Evolutionary conservation across 2,113 vertebrate genomes (phyloP).

Genomic region (Hypanus sabinus): DNA sequence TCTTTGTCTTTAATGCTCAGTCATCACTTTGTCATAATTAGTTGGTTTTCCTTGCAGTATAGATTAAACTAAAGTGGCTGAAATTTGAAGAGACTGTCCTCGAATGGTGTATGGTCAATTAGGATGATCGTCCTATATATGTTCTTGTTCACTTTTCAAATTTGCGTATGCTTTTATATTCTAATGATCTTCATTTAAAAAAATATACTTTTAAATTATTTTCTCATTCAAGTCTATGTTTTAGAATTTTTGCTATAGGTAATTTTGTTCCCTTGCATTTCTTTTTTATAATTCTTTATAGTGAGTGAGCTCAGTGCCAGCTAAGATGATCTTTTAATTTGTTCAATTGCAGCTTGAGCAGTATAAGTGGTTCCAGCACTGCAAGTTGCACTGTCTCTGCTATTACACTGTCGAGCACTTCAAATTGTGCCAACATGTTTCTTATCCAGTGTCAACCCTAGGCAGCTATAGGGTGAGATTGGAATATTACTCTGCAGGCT

Average conservation of each 20-base stretch:
- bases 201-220: too few relatives aligned
- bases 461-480: neutral
- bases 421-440: neutral
- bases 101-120: neutral
- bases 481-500: neutral
- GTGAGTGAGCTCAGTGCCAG: neutral
- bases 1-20: too few relatives aligned
- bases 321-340: neutral
- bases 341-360: neutral
- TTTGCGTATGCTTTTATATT: neutral
- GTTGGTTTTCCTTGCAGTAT: too few relatives aligned
- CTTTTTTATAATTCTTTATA: neutral
- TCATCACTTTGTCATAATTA: neutral
- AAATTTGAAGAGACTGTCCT: neutral
- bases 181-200: too few relatives aligned
- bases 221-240: too few relatives aligned
- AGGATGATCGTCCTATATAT: neutral
- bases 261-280: neutral
- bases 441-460: neutral
- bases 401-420: neutral
- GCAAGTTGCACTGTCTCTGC: neutral
- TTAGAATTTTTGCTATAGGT: neutral
- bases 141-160: neutral
- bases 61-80: neutral
- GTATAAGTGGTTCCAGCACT: neutral